These are phyloP conservation scores for Spodoptera frugiperda DNA, from an alignment of 1,140 invertebrate species.

Conservation along the genomic window DNA sequence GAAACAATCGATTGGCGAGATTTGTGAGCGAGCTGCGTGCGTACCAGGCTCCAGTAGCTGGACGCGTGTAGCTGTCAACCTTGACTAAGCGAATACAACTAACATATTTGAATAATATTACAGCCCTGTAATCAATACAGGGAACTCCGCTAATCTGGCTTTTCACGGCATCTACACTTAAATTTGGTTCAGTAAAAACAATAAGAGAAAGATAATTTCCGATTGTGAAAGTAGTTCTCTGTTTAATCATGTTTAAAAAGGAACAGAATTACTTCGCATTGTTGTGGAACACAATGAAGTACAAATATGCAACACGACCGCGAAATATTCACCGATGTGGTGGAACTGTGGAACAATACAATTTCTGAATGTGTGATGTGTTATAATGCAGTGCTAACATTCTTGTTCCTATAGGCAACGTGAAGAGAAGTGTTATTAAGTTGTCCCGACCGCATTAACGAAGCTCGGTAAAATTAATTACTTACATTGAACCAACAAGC, in stretches of 20 bases:
- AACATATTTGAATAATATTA: too few relatives aligned
- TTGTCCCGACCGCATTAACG: slow-evolving; percentile 64
- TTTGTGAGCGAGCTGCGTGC: slow-evolving; percentile 60
- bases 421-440: slow-evolving; percentile 66
- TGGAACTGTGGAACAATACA: slow-evolving; percentile 21
- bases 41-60: slow-evolving; percentile 47
- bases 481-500: slow-evolving; percentile 70
- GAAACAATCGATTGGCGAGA: slow-evolving; percentile 77
- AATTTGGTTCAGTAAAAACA: neutral
- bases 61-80: slow-evolving; percentile 47
- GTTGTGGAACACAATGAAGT: slow-evolving; percentile 27
- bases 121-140: neutral
- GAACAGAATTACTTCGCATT: slow-evolving; percentile 18
- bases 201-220: neutral
- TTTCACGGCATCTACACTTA: neutral
- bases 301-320: slow-evolving; percentile 18
- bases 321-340: slow-evolving; percentile 2
- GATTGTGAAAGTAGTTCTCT: neutral
- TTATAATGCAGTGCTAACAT: slow-evolving; percentile 43
- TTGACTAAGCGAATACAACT: slow-evolving; percentile 44
- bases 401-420: slow-evolving; percentile 42
- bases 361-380: slow-evolving; percentile 45
- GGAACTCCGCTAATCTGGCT: neutral
- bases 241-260: neutral
- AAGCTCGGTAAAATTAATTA: slow-evolving; percentile 76